These are phyloP conservation scores for Chironomus riparius DNA, from an alignment of 2,888 invertebrate species.

Conservation along the genomic window DNA sequence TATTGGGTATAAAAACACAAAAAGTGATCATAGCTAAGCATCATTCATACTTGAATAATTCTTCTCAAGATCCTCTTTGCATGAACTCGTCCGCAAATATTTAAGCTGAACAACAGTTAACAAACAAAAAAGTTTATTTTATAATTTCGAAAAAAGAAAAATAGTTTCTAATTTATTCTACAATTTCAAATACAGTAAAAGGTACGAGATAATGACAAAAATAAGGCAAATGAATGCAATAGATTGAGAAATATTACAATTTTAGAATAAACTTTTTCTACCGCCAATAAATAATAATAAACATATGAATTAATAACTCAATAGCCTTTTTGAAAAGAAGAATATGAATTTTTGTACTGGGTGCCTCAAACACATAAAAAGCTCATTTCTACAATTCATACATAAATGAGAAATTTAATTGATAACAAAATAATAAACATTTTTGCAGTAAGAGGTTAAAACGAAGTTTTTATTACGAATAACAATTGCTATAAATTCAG, in stretches of 20 bases:
- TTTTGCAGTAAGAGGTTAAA: background rate
- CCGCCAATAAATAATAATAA: background rate
- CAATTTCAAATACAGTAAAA: no score
- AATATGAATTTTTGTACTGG: background rate
- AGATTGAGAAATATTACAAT: background rate
- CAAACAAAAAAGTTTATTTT: background rate
- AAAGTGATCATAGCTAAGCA: no score
- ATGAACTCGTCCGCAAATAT: background rate
- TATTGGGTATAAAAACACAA: no score
- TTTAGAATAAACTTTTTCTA: constrained; percentile 1
- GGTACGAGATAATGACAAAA: background rate
- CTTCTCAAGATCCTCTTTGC: background rate
- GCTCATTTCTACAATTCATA: background rate
- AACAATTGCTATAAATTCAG: no score
- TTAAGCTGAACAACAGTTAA: background rate
- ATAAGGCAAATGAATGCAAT: background rate
- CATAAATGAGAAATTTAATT: background rate
- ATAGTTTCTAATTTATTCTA: background rate
- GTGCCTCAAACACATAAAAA: background rate
- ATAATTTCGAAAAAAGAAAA: background rate
- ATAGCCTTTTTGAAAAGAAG: background rate
- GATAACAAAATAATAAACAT: background rate
- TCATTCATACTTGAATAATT: background rate
- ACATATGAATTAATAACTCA: background rate
- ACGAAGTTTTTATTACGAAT: background rate